These are phyloP conservation scores for Habrosyne pyritoides DNA, from an alignment of 2,888 invertebrate genomes.

Conservation along the genomic window DNA sequence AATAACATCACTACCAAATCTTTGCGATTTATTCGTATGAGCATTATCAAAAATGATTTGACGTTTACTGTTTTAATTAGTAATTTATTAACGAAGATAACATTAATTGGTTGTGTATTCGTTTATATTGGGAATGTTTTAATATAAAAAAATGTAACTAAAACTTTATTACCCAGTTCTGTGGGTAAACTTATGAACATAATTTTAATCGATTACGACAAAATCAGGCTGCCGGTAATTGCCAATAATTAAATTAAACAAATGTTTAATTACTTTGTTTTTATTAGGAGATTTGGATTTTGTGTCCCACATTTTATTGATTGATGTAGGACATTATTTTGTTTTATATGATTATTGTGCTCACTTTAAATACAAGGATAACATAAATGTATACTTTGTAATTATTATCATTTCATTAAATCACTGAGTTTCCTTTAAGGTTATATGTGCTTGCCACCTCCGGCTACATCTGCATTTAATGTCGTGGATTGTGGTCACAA, in stretches of 20 bases:
- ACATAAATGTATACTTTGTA: no score
- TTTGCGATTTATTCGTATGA: constrained; percentile 57
- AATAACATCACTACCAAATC: constrained; percentile 49
- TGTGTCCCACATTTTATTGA: background rate
- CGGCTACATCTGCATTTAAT: no score
- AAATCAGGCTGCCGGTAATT: constrained; percentile 5
- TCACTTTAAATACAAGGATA: no score
- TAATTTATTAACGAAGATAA: constrained; percentile 54
- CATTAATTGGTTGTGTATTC: constrained; percentile 48
- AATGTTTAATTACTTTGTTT: background rate
- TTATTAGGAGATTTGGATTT: background rate
- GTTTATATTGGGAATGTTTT: constrained; percentile 19
- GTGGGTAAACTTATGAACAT: constrained; percentile 2
- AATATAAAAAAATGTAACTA: constrained; percentile 26
- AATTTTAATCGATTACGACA: constrained; percentile 6
- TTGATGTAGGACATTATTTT: background rate
- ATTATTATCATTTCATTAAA: no score
- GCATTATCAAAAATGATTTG: constrained; percentile 59
- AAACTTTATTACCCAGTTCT: constrained; percentile 6
- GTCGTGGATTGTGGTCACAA: no score
- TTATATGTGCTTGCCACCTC: no score
- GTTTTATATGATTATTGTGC: no score
- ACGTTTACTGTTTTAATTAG: constrained; percentile 62
- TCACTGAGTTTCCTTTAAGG: no score
- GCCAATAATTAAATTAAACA: constrained; percentile 3